Percentiles rank a stretch among this genome's conserved stretches.
phyloP scores from a whole-genome alignment of 2,888 invertebrate genomes.

The Mellilla xanthometata region DNA sequence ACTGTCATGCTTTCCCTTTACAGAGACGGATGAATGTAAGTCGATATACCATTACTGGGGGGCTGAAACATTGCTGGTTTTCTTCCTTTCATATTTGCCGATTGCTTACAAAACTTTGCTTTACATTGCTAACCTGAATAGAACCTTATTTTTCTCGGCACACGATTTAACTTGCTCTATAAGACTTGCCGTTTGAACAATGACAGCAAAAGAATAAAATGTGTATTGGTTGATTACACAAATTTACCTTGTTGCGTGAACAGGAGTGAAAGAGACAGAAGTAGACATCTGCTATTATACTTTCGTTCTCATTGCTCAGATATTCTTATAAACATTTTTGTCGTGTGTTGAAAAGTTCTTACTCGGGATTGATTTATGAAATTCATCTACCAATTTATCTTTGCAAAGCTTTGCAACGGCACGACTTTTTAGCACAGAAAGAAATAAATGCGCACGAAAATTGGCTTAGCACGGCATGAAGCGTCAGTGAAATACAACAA shows the following conservation, averaged over 20 bases:
- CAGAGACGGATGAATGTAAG: conserved; percentile 82
- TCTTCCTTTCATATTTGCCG: conserved; percentile 52
- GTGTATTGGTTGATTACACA: too few species aligned
- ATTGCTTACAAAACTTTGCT: conserved; percentile 31
- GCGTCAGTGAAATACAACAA: conserved; percentile 31
- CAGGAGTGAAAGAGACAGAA: too few species aligned
- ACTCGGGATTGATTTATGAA: too few species aligned
- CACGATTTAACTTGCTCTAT: too few species aligned
- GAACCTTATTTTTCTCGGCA: not conserved
- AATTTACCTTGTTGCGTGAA: too few species aligned
- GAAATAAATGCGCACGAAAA: conserved; percentile 16
- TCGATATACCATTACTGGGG: conserved; percentile 63
- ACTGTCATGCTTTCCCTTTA: conserved; percentile 79
- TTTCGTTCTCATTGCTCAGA: conserved; percentile 7
- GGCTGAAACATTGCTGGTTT: conserved; percentile 62
- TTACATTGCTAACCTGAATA: conserved; percentile 7
- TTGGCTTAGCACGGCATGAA: conserved; percentile 42
- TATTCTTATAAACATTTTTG: too few species aligned
- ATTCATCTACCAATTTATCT: too few species aligned
- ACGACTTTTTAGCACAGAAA: not conserved
- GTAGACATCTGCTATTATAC: not conserved
- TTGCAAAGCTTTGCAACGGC: conserved; percentile 7
- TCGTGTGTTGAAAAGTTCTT: too few species aligned
- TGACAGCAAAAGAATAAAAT: too few species aligned
- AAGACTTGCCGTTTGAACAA: too few species aligned